Evolutionary conservation across 2,888 invertebrate genomes (phyloP), one percentile per base, ranked within the genome.

Genomic region (Diarsia rubi): DNA sequence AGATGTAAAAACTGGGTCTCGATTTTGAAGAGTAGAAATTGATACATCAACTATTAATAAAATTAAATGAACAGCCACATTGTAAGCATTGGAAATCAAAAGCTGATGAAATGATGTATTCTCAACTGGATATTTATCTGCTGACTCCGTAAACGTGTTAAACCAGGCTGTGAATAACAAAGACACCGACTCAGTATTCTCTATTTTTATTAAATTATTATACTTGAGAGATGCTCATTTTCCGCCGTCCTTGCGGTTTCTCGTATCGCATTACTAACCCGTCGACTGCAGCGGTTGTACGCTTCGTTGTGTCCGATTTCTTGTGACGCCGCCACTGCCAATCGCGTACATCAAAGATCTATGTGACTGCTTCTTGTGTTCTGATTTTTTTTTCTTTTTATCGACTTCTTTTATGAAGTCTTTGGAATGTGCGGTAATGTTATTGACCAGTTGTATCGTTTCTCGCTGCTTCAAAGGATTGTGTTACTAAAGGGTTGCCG

Each of bases 231-330:
- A 87, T 84, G 88, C 85, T 84, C 85, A 89, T 86, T 88, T 86
- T 86, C 82, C 84, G 66, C 69, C 84, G 84, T 86, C 87, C 86
- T 85, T 88, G 89, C 85, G 86, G 84, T 89, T 82, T 74, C 67
- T 52, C 60, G 85, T 85, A 81, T 88, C 81, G 65, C 71, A 72
- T 86, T 85, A 78, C 81, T 72, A 73, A 78, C 80, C 71, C 79
- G 78, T 74, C 80, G 68, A 62, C 68, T 75, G 59, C 75, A 65
- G 89, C 77, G 90, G 90, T 90, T 89, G 81, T 83, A 85, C 82
- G 88, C 84, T 81, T 90, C 87, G 86, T 87, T 90, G 83, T 81
- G 72, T 87, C 83, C 84, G 83, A 85, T 88, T 81, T 84, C 87
- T 81, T 82, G 62, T 65, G 65, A 77, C 74, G 70, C 79, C 79